Conservation (phyloP, 37 sponge, comb jelly and placozoan genomes). For the Halichondria panicea region DNA sequence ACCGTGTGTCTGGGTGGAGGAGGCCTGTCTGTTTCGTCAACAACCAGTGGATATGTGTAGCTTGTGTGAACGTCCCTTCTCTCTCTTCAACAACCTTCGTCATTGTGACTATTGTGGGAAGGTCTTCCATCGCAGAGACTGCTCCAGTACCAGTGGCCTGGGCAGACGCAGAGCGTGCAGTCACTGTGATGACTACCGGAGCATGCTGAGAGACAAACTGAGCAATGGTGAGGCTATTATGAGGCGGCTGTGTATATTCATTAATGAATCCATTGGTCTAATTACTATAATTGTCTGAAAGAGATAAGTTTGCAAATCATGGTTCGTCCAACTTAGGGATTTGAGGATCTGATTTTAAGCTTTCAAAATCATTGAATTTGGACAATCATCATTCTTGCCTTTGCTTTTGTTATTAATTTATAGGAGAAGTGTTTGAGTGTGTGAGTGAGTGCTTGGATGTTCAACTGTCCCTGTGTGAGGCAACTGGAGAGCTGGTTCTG, state of each 20-base stretch:
- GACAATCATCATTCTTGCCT: neutral
- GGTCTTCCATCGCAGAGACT: conserved; percentile 13
- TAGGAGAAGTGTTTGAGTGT: conserved; percentile 44
- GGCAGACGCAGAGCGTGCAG: conserved; percentile 11
- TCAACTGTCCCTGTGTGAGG: conserved; percentile 31
- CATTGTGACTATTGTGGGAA: conserved; percentile 44
- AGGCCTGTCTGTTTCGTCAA: conserved; percentile 11
- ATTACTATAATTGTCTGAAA: neutral
- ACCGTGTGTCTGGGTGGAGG: conserved; percentile 23
- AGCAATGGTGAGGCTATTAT: neutral
- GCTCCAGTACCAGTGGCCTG: neutral
- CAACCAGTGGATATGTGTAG: neutral
- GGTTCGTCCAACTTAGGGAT: too few relatives aligned
- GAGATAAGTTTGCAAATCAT: too few relatives aligned
- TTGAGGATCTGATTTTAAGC: too few relatives aligned
- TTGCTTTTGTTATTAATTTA: neutral
- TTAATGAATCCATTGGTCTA: neutral
- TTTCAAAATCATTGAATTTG: neutral
- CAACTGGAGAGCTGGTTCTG: conserved; percentile 28
- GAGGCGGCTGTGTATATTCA: neutral
- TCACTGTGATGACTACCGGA: conserved; percentile 24
- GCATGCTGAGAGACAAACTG: neutral
- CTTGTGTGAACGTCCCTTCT: conserved; percentile 28
- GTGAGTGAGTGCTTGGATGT: neutral
- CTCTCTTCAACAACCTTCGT: conserved; percentile 5